These are phyloP conservation scores for Diplodus sargus DNA, from an alignment of 2,797 vertebrate species.

Conservation along the genomic window DNA sequence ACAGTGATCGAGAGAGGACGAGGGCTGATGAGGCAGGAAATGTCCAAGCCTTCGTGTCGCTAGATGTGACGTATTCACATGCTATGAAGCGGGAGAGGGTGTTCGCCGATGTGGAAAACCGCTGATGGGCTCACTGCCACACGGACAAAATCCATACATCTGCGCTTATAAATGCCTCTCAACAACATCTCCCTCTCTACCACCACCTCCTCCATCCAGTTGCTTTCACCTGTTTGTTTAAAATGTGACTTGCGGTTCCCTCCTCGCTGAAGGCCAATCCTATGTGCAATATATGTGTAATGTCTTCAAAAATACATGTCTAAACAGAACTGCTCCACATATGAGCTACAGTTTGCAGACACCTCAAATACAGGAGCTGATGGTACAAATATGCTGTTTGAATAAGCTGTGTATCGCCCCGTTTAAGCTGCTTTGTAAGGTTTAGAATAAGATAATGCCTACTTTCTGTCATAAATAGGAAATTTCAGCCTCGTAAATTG, in stretches of 20 bases:
- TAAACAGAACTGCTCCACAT: no score
- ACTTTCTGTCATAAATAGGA: no score
- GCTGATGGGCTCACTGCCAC: constrained; percentile 54
- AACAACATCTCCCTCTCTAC: not conserved
- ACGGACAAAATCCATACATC: constrained; percentile 54
- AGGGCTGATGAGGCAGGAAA: constrained; percentile 58
- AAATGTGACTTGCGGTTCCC: not conserved
- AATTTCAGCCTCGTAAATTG: no score
- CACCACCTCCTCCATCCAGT: not conserved
- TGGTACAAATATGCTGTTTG: not conserved
- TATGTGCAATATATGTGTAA: not conserved
- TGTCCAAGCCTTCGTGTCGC: constrained; percentile 32
- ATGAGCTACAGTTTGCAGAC: not conserved
- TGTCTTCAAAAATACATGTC: not conserved
- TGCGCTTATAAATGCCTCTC: constrained; percentile 19
- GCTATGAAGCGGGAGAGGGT: constrained; percentile 47
- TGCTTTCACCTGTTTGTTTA: constrained; percentile 1
- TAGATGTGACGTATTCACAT: constrained; percentile 57
- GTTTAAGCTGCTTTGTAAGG: no score
- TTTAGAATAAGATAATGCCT: no score
- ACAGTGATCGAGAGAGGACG: constrained; percentile 29
- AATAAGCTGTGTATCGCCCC: not conserved
- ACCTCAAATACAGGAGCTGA: not conserved
- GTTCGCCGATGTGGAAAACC: constrained; percentile 58
- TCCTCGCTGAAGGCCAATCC: not conserved